phyloP scores from a whole-genome alignment of 2,797 vertebrate species.

The Tokudaia muenninki region DNA sequence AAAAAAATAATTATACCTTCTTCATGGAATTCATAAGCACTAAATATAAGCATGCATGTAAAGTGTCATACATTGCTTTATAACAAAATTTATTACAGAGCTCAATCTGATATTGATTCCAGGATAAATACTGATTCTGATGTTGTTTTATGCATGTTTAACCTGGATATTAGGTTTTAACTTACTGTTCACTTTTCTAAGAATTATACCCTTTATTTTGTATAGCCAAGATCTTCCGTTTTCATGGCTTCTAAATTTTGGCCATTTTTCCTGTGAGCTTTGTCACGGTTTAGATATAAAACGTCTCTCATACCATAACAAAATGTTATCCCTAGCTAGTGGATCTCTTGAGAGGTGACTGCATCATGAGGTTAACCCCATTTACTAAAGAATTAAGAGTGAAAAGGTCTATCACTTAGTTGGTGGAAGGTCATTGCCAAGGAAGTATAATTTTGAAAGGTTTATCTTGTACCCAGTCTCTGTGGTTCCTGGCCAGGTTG shows the following conservation, averaged over 20 bases:
- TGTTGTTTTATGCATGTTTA: neutral
- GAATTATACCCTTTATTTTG: neutral
- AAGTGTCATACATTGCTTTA: conserved; percentile 10
- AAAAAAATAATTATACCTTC: neutral
- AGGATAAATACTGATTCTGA: neutral
- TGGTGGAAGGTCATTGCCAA: neutral
- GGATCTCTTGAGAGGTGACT: neutral
- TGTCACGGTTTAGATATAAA: neutral
- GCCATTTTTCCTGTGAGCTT: neutral
- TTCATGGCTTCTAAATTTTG: neutral
- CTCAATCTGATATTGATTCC: neutral
- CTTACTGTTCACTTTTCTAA: neutral
- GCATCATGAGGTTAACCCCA: neutral
- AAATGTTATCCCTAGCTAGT: neutral
- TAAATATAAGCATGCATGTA: neutral
- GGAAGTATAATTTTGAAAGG: neutral
- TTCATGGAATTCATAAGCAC: neutral
- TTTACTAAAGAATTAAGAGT: neutral
- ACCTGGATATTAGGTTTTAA: neutral
- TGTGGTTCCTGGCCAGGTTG: neutral
- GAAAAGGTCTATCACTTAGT: neutral
- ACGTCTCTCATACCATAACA: neutral
- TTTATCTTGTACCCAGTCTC: neutral
- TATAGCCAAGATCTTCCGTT: neutral
- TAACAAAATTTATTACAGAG: neutral